A percentile compares a stretch with the other conserved stretches of the same genome.
These are phyloP conservation scores for Pristionchus pacificus DNA, from an alignment of 1,140 invertebrate species.

Conservation along the genomic window DNA sequence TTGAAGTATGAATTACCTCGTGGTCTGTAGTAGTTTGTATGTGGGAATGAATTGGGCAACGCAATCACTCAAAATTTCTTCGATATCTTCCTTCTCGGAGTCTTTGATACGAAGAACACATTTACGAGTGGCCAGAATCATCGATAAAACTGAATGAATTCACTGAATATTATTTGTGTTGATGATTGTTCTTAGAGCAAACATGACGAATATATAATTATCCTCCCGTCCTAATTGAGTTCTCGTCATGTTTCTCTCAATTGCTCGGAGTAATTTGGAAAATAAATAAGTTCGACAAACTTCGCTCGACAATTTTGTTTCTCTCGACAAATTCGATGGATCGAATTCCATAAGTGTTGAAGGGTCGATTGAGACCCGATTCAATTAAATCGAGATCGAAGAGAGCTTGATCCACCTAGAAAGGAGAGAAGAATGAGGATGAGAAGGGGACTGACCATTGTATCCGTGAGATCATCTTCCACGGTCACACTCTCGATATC, in stretches of 20 bases:
- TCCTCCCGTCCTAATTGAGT: too few relatives aligned
- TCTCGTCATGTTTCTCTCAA: too few relatives aligned
- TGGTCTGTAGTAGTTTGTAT: constrained; percentile 22
- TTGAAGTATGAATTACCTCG: constrained; percentile 4
- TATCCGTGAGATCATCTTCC: not conserved
- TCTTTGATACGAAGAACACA: too few relatives aligned
- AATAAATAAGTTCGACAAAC: not conserved
- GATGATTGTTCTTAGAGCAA: too few relatives aligned
- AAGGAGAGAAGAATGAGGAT: not conserved
- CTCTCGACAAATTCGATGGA: not conserved
- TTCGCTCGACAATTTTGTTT: not conserved
- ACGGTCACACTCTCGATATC: not conserved
- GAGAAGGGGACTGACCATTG: not conserved
- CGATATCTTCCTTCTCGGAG: too few relatives aligned
- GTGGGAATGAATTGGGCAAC: not conserved
- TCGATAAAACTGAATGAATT: too few relatives aligned
- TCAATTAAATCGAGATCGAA: not conserved
- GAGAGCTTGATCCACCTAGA: not conserved
- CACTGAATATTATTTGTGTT: too few relatives aligned
- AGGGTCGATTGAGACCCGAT: not conserved
- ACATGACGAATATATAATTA: too few relatives aligned
- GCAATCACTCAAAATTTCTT: not conserved
- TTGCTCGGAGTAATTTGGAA: too few relatives aligned
- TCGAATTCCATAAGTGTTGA: not conserved
- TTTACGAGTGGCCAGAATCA: too few relatives aligned